Base-by-base conservation (phyloP, 2,113 vertebrate genomes). In the Tenrec ecaudatus region DNA sequence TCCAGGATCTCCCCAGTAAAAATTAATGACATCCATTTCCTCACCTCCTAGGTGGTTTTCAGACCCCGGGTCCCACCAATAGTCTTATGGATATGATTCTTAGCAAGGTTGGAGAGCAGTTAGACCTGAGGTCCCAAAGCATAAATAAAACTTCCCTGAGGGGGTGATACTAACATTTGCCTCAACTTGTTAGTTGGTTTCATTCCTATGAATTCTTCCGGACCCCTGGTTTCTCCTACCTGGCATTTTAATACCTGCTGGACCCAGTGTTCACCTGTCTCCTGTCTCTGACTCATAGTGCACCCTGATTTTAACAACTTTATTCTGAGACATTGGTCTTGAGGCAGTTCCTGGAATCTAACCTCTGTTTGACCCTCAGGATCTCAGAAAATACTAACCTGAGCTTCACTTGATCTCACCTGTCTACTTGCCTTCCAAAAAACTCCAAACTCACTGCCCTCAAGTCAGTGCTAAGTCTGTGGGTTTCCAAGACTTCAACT, bases 271-370 rank as follows among this genome's bases (percentile, higher is more conserved):
- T 82, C 77, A 75, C 36, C 8, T 10, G 2, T 57, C 60, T 90
- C 64, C 1, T 10, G 27, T 38, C 6, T 73, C 69, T 43, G 69
- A 88, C 68, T 92, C 88, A 87, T 20, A 60, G 31, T 76, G 75
- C 57, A 76, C 47, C 58, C 76, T 53, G 14, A 53, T 88, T 76
- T 47, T 79, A 85, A 75, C 57, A 40, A 33, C 16, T 82, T 66
- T 33, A 92, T 79, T 86, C 89, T 87, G 66, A 88, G 57, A 82
- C 38, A 36, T 53, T 78, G 62, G 62, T 58, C 71, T 58, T 1
- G 23, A 88, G 90, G 85, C 58, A 64, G 33, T 57, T 40, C 11
- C 36, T 62, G 58, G 86, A 9, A 7, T 90, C 69, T 86, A 89
- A 14, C 27, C 80, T 88, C 79, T 77, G n/a, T 81, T 40, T 83